Conservation (phyloP, 2,113 vertebrate genomes). For the Antigone vipio region DNA sequence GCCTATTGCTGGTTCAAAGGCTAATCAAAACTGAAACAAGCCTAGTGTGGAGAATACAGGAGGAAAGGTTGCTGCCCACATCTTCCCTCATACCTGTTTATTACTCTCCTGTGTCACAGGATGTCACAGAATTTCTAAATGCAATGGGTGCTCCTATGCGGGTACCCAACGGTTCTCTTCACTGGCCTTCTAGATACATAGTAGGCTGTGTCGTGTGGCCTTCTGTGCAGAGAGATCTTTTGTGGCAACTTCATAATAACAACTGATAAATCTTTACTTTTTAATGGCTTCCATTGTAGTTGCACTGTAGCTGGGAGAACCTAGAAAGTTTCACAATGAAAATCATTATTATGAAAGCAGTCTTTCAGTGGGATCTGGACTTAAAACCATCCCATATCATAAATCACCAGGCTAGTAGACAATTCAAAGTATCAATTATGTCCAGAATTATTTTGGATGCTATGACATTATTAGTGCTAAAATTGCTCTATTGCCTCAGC, state of each 20-base stretch:
- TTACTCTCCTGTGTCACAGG: not conserved
- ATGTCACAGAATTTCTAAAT: not conserved
- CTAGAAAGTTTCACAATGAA: not conserved
- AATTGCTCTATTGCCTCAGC: not conserved
- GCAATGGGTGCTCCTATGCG: not conserved
- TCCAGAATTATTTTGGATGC: conserved; percentile 1
- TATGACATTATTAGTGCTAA: not conserved
- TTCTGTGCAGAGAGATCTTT: not conserved
- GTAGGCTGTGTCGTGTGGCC: not conserved
- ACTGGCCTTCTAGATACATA: not conserved
- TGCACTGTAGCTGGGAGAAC: not conserved
- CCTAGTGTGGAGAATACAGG: not conserved
- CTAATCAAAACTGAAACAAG: not conserved
- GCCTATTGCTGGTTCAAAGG: not conserved
- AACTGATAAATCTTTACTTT: not conserved
- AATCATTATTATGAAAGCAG: not conserved
- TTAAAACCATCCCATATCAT: not conserved
- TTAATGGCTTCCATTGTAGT: not conserved
- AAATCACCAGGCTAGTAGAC: not conserved
- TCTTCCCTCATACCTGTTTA: not conserved
- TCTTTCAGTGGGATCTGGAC: not conserved
- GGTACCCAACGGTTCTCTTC: not conserved
- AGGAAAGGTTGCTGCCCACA: not conserved
- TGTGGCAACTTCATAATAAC: not conserved
- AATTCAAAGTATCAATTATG: not conserved